A percentile compares a stretch with the other conserved stretches of the same genome.
Conservation (phyloP, 1,140 invertebrate species). For the Panagrolaimus sp. region DNA sequence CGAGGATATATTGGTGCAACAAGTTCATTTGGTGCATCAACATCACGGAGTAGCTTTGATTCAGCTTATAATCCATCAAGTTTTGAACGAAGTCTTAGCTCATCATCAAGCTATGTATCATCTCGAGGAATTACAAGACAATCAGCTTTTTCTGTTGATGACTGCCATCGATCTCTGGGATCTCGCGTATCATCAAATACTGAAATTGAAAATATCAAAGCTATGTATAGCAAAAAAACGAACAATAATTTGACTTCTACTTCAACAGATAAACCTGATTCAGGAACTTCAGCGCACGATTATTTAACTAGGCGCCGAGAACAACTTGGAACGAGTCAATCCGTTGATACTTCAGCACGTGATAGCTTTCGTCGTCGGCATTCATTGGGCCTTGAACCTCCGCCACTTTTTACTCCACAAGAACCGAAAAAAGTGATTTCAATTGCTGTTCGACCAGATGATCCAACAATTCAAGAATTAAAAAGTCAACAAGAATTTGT, state of each 20-base stretch:
- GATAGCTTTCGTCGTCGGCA: neutral
- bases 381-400: slow-evolving; percentile 5
- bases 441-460: slow-evolving; percentile 7
- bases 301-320: neutral
- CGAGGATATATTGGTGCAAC: neutral
- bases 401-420: neutral
- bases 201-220: slow-evolving; percentile 9
- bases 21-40: neutral
- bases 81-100: neutral
- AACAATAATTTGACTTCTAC: neutral
- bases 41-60: neutral
- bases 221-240: neutral
- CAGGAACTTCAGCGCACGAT: neutral
- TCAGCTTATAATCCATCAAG: slow-evolving; percentile 2
- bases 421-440: slow-evolving; percentile 15
- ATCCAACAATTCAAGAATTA: neutral
- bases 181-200: slow-evolving; percentile 7
- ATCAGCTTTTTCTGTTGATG: neutral
- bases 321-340: neutral
- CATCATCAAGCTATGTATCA: neutral
- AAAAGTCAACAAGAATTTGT: slow-evolving; percentile 29
- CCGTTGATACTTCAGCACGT: neutral
- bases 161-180: neutral
- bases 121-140: slow-evolving; percentile 5
- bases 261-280: neutral